Evolutionary conservation across 2,797 vertebrate species (phyloP), one percentile per base, ranked within the genome.

Genomic region (Rostrhamus sociabilis): DNA sequence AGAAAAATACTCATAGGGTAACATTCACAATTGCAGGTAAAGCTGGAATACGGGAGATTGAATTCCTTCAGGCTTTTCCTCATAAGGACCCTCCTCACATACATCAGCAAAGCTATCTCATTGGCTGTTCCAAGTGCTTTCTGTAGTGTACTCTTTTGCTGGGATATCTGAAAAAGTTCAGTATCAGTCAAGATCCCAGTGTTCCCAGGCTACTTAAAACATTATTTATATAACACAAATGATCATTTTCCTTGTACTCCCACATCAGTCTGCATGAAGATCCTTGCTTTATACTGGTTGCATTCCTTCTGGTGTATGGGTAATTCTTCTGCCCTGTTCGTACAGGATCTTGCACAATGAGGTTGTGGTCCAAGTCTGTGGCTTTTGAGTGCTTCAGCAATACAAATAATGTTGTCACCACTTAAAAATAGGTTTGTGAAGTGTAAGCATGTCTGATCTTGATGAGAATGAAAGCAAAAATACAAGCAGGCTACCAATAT

Each of bases 311-410:
- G 66, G 25, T 91, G 18, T 73, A 48, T 73, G 90, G 71, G 50
- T 79, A 89, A 82, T 89, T 81, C 23, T 91, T 82, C 52, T 90
- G 53, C 55, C 36, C 36, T 85, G 55, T 82, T 90, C 79, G n/a
- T 73, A 87, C 83, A 95, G 80, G 69, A 96, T 92, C 93, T 96
- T 96, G 67, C 90, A 89, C 95, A 96, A 93, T 34, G 55, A 76
- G 43, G 8, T 84, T 90, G 74, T 84, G 86, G 66, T 90, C 55
- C 71, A 59, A 82, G 55, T 59, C 67, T 87, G 95, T 91, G 95
- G 89, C 40, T 93, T 90, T 90, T 80, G 63, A 95, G 36, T 45
- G 21, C 59, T 86, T 94, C 77, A 85, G 80, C 64, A 94, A 71
- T 74, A 80, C 56, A 95, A 87, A 93, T 94, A 94, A 79, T 60